phyloP scores from a whole-genome alignment of 2,888 invertebrate genomes.

The Apamea sordens region DNA sequence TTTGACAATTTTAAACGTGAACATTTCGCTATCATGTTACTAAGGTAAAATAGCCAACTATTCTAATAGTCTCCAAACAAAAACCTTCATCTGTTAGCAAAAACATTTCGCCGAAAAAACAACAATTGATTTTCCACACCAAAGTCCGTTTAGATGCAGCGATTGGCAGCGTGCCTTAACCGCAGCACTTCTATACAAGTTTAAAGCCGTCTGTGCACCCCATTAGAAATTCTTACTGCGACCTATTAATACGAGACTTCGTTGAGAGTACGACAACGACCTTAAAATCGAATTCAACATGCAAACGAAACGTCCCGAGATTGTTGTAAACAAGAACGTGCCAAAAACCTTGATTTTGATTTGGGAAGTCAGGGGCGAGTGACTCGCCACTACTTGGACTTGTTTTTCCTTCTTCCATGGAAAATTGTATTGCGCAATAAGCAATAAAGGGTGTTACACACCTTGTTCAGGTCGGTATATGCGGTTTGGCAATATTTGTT shows the following conservation, averaged over 20 bases:
- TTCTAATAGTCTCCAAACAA: background rate
- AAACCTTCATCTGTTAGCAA: background rate
- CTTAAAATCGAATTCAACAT: slow-evolving; percentile 79
- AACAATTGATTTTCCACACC: slow-evolving; percentile 20
- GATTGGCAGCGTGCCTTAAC: background rate
- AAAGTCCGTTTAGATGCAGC: background rate
- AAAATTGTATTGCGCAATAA: slow-evolving; percentile 25
- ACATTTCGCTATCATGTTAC: background rate
- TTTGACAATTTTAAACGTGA: background rate
- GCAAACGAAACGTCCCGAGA: slow-evolving; percentile 70
- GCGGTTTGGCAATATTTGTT: background rate
- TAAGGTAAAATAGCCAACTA: background rate
- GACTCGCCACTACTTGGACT: slow-evolving; percentile 36
- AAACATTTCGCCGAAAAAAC: slow-evolving; percentile 9
- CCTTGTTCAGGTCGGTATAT: background rate
- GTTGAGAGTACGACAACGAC: slow-evolving; percentile 75
- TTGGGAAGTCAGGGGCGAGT: slow-evolving; percentile 72
- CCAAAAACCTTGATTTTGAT: slow-evolving; percentile 79
- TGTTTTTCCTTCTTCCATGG: slow-evolving; percentile 17
- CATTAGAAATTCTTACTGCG: slow-evolving; percentile 69
- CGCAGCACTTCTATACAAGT: slow-evolving; percentile 26
- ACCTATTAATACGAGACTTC: slow-evolving; percentile 71
- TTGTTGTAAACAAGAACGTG: slow-evolving; percentile 75
- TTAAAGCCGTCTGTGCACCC: slow-evolving; percentile 12
- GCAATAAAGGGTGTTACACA: background rate